These are phyloP conservation scores for Plumapathes pennacea DNA, from an alignment of 92 coral and sea anemone species.

Conservation along the genomic window DNA sequence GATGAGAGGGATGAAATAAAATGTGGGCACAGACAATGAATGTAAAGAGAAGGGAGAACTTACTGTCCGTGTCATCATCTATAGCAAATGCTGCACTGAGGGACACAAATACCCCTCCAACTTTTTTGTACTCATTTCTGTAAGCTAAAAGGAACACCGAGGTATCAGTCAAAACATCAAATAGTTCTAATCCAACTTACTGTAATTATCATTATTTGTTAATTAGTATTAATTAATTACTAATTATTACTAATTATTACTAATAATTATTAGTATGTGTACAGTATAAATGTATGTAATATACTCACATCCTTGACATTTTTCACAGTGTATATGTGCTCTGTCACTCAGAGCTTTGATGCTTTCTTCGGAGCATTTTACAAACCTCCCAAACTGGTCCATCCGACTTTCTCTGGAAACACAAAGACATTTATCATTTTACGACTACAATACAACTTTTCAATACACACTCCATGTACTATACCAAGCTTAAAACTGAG, in stretches of 20 bases:
- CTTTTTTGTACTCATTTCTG: conserved; percentile 75
- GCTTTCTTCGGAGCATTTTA: conserved; percentile 78
- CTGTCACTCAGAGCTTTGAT: conserved; percentile 78
- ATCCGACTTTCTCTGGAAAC: conserved; percentile 68
- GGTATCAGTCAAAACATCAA: neutral
- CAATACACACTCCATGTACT: no score
- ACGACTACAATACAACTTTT: no score
- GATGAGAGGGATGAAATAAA: no score
- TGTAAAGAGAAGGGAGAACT: no score
- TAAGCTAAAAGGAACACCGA: conserved; percentile 72
- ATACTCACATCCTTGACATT: conserved; percentile 85
- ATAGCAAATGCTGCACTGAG: conserved; percentile 72
- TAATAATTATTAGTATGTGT: no score
- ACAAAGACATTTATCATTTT: no score
- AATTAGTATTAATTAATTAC: no score
- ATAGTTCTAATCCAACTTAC: neutral
- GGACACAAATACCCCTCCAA: conserved; percentile 73
- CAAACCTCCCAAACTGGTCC: conserved; percentile 85
- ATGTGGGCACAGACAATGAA: no score
- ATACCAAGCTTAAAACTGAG: no score
- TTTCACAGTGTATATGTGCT: conserved; percentile 77
- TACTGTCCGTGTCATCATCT: conserved; percentile 74
- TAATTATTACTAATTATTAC: no score
- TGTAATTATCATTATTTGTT: no score
- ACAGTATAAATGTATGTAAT: neutral